Evolutionary conservation across 2,888 invertebrate species (phyloP), one percentile per base, ranked within the genome.

Genomic region (Perdita meconis): DNA sequence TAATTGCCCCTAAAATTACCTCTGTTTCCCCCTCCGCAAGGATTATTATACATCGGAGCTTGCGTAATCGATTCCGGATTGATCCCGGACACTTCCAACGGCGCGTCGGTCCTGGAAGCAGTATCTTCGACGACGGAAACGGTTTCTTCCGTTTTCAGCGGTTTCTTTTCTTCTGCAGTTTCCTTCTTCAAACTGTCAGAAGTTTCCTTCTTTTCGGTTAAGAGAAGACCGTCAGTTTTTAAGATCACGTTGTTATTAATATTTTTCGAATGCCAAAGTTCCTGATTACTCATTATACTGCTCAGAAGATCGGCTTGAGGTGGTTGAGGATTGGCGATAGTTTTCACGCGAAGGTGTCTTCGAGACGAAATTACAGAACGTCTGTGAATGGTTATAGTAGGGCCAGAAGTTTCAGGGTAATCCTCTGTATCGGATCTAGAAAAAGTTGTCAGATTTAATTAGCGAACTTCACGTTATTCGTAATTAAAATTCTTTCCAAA

Each of bases 261-360:
- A n/a, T 94, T 93, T 36, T 94, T 95, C 5, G 95, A 95, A 89
- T 96, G 95, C 92, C 96, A 94, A 73, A 95, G 93, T 60, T 95
- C 94, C 90, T 97, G 97, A 82, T 94, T 94, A 79, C 95, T 94
- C 86, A 97, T 92, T 82, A 97, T 96, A 85, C 94, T 95, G 36
- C 94, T 95, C 4, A 97, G 92, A 8, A 97, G 87, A 92, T 97
- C 96, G 1, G 77, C 10, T 8, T 81, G 56, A 0, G 79, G 71
- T 16, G 64, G 16, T 6, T 76, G 75, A 13, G 90, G 89, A 50
- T 81, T 81, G 1, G 64, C 65, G 16, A 91, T 83, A 5, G 82
- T 87, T 71, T 92, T 92, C 4, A 92, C 63, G 8, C 89, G 88
- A 55, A 89, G 67, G 0, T 89, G 90, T 65, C 91, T 88, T 56